Conservation (phyloP, 2,797 vertebrate genomes). For the Carduelis carduelis region DNA sequence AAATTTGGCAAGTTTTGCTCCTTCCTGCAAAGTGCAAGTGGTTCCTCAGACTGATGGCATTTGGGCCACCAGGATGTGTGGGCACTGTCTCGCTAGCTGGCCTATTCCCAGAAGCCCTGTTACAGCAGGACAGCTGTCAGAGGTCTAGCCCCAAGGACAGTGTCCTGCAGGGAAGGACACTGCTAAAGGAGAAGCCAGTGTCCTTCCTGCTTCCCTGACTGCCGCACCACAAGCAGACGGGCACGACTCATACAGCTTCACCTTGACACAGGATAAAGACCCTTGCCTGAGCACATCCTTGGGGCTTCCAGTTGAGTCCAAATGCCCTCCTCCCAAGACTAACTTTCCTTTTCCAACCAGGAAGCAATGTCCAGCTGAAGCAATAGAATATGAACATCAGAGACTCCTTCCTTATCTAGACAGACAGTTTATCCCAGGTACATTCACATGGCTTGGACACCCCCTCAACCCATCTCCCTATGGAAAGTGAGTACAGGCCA, state of each 20-base stretch:
- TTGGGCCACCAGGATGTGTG: not conserved
- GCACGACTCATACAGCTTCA: not conserved
- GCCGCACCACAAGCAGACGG: fast-evolving
- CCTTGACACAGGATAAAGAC: not conserved
- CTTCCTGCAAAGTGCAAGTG: not conserved
- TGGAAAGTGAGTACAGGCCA: not conserved
- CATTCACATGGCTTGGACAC: not conserved
- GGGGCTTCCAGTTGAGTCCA: not conserved
- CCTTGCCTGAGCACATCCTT: not conserved
- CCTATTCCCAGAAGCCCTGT: not conserved
- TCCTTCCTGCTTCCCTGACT: fast-evolving
- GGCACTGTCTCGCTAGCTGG: not conserved
- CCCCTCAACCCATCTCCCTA: not conserved
- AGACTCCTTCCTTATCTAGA: not conserved
- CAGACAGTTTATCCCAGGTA: not conserved
- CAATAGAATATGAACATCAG: not conserved
- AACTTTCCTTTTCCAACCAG: not conserved
- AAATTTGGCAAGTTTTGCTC: not conserved
- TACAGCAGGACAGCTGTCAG: not conserved
- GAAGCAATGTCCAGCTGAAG: not conserved
- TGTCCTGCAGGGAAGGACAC: not conserved
- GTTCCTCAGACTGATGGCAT: fast-evolving
- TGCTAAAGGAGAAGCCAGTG: not conserved
- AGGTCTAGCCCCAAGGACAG: not conserved
- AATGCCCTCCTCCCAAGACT: not conserved